phyloP scores from a whole-genome alignment of 2,797 vertebrate genomes.

The Momotus momota region DNA sequence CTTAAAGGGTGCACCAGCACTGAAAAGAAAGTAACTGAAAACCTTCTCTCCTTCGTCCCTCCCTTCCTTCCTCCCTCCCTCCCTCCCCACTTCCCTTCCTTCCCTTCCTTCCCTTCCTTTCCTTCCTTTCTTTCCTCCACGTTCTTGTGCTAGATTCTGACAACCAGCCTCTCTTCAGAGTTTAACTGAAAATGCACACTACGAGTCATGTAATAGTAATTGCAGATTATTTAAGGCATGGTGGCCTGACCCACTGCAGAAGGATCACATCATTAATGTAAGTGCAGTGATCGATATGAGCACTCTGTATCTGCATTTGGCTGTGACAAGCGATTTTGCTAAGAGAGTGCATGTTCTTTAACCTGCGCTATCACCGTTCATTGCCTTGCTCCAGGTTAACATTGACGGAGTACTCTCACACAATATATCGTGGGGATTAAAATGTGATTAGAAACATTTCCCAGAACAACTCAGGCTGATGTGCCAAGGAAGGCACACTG shows the following conservation, averaged over 20 bases:
- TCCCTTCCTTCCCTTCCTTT: too few relatives aligned
- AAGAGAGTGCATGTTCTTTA: neutral
- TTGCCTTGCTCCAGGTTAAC: neutral
- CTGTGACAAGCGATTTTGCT: neutral
- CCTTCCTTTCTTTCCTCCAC: neutral
- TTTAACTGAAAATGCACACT: neutral
- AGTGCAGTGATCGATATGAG: neutral
- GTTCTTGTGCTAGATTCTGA: neutral
- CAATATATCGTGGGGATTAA: neutral
- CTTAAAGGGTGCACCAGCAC: neutral
- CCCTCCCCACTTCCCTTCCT: too few relatives aligned
- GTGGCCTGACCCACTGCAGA: neutral
- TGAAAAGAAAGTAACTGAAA: neutral
- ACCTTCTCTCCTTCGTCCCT: neutral
- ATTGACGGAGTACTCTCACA: neutral
- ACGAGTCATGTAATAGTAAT: neutral
- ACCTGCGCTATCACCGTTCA: neutral
- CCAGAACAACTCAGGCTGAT: neutral
- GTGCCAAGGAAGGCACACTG: neutral
- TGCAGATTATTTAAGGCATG: neutral
- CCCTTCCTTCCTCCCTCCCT: too few relatives aligned
- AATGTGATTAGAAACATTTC: neutral
- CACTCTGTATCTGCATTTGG: neutral
- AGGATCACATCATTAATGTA: neutral
- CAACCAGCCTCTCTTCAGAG: neutral